These are phyloP conservation scores for Xerus inauris DNA, from an alignment of 2,113 vertebrate species.

Conservation along the genomic window DNA sequence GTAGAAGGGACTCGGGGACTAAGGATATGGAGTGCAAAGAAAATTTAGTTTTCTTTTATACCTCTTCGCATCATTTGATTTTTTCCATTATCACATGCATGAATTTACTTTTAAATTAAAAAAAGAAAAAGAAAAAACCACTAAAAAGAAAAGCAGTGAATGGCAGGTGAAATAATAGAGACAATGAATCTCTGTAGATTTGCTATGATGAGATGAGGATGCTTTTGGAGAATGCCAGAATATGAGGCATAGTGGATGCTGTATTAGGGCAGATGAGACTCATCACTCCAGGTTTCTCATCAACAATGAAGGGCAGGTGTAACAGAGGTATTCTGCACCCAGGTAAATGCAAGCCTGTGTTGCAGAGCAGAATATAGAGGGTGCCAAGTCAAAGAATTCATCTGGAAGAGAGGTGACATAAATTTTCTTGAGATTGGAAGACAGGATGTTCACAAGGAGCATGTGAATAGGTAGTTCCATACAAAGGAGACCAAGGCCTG, in stretches of 20 bases:
- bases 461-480: rapidly evolving
- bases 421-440: not conserved
- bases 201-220: not conserved
- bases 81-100: not conserved
- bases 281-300: not conserved
- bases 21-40: not conserved
- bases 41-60: not conserved
- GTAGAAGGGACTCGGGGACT: not conserved
- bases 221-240: not conserved
- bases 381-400: not conserved
- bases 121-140: not conserved
- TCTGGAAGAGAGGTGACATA: not conserved
- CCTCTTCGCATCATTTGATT: not conserved
- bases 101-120: not conserved
- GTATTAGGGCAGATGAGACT: no score
- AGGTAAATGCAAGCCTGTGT: not conserved
- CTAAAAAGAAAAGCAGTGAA: not conserved
- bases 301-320: not conserved
- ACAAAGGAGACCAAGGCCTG: not conserved
- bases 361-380: not conserved
- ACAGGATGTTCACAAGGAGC: not conserved
- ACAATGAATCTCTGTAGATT: not conserved
- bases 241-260: rapidly evolving
- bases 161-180: not conserved
- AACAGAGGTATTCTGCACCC: not conserved